A percentile compares a stretch with the other conserved stretches of the same genome.
Conservation (phyloP, 2,888 invertebrate species). For the Oeneis ivallda region DNA sequence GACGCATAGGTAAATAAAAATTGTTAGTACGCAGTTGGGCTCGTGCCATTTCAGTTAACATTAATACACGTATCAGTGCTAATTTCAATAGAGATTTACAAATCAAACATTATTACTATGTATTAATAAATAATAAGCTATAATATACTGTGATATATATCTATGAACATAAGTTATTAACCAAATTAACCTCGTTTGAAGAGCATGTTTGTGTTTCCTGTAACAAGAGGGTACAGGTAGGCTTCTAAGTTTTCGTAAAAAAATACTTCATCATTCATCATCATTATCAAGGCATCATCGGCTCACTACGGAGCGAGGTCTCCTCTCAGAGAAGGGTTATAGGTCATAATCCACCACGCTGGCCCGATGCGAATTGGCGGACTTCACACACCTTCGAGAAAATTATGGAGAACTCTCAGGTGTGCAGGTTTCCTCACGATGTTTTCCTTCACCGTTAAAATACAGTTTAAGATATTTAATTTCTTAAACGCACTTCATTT, state of each 20-base stretch:
- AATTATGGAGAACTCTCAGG: too few species aligned
- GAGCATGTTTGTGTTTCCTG: neutral
- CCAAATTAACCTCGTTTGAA: neutral
- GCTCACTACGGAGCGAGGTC: too few species aligned
- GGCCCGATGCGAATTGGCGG: too few species aligned
- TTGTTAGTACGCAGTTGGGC: neutral
- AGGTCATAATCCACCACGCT: too few species aligned
- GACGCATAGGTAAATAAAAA: conserved; percentile 4
- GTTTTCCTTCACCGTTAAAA: too few species aligned
- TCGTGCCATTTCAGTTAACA: conserved; percentile 9
- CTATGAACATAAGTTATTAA: neutral
- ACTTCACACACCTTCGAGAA: too few species aligned
- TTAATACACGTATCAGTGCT: neutral
- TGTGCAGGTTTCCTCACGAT: too few species aligned
- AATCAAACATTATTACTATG: neutral
- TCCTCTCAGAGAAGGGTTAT: too few species aligned
- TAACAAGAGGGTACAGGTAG: neutral
- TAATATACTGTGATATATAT: too few species aligned
- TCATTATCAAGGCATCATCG: too few species aligned
- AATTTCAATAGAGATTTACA: neutral
- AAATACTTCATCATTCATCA: neutral
- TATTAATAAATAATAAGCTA: neutral
- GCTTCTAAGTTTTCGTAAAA: neutral
- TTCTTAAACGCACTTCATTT: too few species aligned
- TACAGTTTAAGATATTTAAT: too few species aligned